Evolutionary conservation across 2,113 vertebrate species (phyloP).

Genomic region (Micromys minutus): DNA sequence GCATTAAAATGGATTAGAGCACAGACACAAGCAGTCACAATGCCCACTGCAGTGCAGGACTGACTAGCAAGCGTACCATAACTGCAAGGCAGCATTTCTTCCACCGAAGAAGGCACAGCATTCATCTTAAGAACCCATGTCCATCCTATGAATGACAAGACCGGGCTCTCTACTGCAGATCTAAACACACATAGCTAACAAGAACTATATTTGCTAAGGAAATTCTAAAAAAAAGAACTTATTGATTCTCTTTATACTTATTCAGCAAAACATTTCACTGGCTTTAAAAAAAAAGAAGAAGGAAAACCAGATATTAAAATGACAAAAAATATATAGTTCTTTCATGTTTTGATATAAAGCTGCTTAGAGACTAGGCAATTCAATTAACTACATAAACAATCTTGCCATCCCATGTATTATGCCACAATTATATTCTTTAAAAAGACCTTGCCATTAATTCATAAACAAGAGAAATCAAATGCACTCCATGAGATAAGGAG

Average conservation of each 20-base stretch:
- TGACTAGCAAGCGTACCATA: not conserved
- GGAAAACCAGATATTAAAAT: not conserved
- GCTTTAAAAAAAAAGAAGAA: not conserved
- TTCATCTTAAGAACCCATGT: not conserved
- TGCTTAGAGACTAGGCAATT: constrained; percentile 30
- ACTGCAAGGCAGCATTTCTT: not conserved
- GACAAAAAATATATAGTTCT: not conserved
- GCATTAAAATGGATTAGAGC: not conserved
- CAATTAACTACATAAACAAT: not conserved
- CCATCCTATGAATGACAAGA: not conserved
- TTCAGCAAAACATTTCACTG: not conserved
- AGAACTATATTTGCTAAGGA: not conserved
- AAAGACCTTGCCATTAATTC: constrained; percentile 11
- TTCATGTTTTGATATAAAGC: not conserved
- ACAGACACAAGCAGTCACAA: not conserved
- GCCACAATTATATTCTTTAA: constrained; percentile 14
- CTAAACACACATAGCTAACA: not conserved
- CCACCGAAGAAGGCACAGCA: not conserved
- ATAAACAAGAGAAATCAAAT: not conserved
- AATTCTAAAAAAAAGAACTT: not conserved
- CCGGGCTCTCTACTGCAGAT: not conserved
- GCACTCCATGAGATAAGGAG: not conserved
- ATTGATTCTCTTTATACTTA: not conserved
- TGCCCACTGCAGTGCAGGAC: not conserved
- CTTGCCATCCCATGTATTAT: not conserved